These are phyloP conservation scores for Calameuta idolon DNA, from an alignment of 2,888 invertebrate species.

Conservation along the genomic window DNA sequence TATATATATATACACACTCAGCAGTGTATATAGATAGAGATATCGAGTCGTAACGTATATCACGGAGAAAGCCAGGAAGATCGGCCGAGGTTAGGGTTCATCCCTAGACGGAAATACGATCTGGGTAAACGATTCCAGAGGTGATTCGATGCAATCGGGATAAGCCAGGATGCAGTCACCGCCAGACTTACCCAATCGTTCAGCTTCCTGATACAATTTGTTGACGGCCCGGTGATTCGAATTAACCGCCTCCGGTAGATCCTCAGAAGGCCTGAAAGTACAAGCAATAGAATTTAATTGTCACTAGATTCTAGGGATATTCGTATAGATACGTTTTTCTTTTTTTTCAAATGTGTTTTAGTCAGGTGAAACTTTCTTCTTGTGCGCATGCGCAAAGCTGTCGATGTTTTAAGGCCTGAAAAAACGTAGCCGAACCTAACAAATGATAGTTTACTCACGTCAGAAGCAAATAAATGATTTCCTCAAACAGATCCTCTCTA, in stretches of 20 bases:
- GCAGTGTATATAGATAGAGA: neutral
- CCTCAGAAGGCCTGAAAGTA: conserved; percentile 59
- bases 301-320: neutral
- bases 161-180: conserved; percentile 58
- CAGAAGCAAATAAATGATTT: conserved; percentile 75
- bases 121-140: conserved; percentile 60
- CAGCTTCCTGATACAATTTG: conserved; percentile 61
- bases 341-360: neutral
- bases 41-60: neutral
- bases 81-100: neutral
- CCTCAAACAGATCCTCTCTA: conserved; percentile 75
- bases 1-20: neutral
- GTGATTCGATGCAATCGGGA: conserved; percentile 58
- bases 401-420: too few species aligned
- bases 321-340: neutral
- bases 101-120: conserved; percentile 47
- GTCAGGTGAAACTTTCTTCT: too few species aligned
- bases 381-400: too few species aligned
- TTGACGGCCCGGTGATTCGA: conserved; percentile 49
- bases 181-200: conserved; percentile 57
- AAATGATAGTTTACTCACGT: conserved; percentile 71
- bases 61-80: neutral
- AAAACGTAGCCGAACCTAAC: conserved; percentile 13
- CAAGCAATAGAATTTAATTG: conserved; percentile 20
- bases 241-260: conserved; percentile 48